Percentiles rank a stretch among this genome's conserved stretches.
phyloP scores from a whole-genome alignment of 2,797 vertebrate genomes.

The Pogoniulus pusillus region DNA sequence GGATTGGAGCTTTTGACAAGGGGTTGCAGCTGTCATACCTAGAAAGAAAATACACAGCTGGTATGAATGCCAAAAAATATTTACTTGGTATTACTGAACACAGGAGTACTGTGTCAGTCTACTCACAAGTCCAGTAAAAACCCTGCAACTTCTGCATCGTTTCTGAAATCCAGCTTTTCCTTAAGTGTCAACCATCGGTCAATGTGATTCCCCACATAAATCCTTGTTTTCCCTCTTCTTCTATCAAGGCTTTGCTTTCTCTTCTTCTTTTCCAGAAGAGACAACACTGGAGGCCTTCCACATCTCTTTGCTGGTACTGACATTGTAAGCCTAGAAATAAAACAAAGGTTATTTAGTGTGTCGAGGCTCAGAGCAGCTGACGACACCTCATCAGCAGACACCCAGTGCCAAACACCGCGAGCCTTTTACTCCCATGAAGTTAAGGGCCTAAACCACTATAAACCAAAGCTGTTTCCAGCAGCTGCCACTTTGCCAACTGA shows the following conservation, averaged over 20 bases:
- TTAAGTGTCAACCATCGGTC: background rate
- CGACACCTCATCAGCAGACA: background rate
- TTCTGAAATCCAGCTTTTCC: conserved; percentile 34
- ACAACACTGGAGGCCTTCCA: background rate
- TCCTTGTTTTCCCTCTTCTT: conserved; percentile 10
- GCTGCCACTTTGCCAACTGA: background rate
- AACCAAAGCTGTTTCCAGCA: accelerated
- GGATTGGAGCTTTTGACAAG: background rate
- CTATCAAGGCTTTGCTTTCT: conserved; percentile 31
- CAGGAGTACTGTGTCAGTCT: accelerated
- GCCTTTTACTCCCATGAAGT: accelerated
- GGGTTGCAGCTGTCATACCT: background rate
- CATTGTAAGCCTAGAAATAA: background rate
- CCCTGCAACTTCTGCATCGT: background rate
- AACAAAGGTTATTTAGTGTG: accelerated
- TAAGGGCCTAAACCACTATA: background rate
- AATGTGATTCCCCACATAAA: conserved; percentile 18
- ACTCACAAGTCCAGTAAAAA: conserved; percentile 44
- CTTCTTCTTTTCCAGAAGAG: conserved; percentile 39
- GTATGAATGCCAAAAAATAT: background rate
- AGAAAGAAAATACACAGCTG: background rate
- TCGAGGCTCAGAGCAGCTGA: background rate
- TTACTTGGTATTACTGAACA: background rate
- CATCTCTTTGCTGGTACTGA: background rate
- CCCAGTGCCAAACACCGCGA: accelerated